Evolutionary conservation across 2,113 vertebrate species (phyloP).

Genomic region (Megaceryle torquata): DNA sequence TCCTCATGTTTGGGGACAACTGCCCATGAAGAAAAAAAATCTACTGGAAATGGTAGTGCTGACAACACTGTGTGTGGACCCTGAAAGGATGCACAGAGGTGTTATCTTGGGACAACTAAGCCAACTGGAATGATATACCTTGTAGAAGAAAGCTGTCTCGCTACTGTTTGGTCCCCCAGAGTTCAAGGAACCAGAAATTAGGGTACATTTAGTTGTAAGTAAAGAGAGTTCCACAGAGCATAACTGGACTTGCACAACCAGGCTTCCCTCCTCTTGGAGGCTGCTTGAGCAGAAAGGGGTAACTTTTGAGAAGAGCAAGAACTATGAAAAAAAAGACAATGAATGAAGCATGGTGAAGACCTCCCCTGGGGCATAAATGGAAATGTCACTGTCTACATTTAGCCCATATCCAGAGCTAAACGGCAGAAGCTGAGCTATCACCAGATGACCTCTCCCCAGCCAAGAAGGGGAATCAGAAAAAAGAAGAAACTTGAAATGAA

Average conservation of each 20-base stretch:
- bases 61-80: neutral
- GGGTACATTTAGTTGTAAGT: neutral
- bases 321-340: neutral
- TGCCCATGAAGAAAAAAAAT: neutral
- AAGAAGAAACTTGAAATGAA: too few species aligned
- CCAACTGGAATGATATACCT: neutral
- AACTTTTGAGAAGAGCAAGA: neutral
- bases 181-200: neutral
- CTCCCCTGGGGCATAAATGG: neutral
- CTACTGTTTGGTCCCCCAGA: neutral
- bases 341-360: neutral
- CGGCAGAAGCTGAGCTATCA: too few species aligned
- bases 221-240: neutral
- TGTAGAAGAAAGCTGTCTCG: neutral
- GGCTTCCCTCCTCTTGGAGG: neutral
- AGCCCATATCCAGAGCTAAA: too few species aligned
- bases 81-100: too few species aligned
- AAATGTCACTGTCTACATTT: neutral
- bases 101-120: neutral
- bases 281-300: neutral
- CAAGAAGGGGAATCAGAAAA: too few species aligned
- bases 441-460: too few species aligned
- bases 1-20: neutral
- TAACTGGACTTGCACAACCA: neutral
- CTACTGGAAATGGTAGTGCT: neutral